Evolutionary conservation across 2,888 invertebrate genomes (phyloP).

Genomic region (Trichogramma dendrolimi): DNA sequence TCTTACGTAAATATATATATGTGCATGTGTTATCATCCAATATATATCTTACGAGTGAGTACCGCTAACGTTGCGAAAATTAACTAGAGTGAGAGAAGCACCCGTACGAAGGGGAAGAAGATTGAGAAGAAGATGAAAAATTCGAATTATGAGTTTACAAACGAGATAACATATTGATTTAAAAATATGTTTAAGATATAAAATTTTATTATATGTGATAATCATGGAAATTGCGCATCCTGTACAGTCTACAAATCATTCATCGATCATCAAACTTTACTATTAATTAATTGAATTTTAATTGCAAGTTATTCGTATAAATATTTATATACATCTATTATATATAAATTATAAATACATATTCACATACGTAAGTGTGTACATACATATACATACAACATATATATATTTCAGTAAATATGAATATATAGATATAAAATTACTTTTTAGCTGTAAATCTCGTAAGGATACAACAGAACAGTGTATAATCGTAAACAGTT

Average conservation of each 20-base stretch:
- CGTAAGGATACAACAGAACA: constrained; percentile 23
- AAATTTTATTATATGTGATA: constrained; percentile 69
- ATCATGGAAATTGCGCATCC: constrained; percentile 57
- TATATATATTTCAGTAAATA: too few relatives aligned
- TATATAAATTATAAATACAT: not conserved
- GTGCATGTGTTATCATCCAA: too few relatives aligned
- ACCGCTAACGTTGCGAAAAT: not conserved
- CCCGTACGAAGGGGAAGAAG: not conserved
- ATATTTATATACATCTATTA: not conserved
- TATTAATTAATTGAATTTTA: constrained; percentile 56
- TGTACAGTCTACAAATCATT: constrained; percentile 63
- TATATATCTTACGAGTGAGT: not conserved
- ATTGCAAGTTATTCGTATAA: constrained; percentile 30
- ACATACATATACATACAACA: not conserved
- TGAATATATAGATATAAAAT: too few relatives aligned
- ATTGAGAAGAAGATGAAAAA: constrained; percentile 17
- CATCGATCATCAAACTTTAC: constrained; percentile 61
- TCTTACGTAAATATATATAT: too few relatives aligned
- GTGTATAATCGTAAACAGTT: constrained; percentile 27
- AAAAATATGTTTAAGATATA: constrained; percentile 52
- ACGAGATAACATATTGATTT: constrained; percentile 6
- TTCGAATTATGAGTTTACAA: constrained; percentile 18
- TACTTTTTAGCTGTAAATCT: constrained; percentile 20
- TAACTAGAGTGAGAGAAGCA: not conserved
- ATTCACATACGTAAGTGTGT: not conserved